These are phyloP conservation scores for Apodemia duryi DNA, from an alignment of 2,888 invertebrate species.

Conservation along the genomic window DNA sequence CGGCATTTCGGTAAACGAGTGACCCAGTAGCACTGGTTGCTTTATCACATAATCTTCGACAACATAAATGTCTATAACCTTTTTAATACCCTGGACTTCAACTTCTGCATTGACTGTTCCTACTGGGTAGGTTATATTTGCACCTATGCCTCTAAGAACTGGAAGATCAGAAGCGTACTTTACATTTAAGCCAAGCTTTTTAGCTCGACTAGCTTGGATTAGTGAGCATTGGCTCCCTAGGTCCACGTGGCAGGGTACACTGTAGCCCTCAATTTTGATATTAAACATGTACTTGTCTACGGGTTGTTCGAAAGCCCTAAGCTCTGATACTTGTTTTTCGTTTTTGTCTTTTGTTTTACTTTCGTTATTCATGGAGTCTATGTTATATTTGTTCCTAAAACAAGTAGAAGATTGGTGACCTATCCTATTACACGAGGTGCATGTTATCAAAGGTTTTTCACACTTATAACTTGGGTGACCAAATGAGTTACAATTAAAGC, in stretches of 20 bases:
- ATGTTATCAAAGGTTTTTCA: not conserved
- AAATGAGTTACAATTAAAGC: not conserved
- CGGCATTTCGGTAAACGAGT: not conserved
- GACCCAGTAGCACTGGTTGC: not conserved
- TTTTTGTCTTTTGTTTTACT: not conserved
- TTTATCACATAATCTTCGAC: not conserved
- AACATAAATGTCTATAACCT: not conserved
- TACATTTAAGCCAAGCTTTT: not conserved
- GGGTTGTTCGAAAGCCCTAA: not conserved
- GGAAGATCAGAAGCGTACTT: not conserved
- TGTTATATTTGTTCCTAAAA: not conserved
- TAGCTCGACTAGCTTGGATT: not conserved
- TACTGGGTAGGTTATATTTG: not conserved
- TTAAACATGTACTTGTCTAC: not conserved
- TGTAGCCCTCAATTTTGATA: not conserved
- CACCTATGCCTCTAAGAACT: not conserved
- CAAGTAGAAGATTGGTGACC: slow-evolving; percentile 3
- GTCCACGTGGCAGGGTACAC: not conserved
- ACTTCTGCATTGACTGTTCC: not conserved
- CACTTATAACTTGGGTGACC: slow-evolving; percentile 11
- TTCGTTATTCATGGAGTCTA: not conserved
- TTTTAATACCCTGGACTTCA: not conserved
- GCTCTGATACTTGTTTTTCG: not conserved
- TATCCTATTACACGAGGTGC: slow-evolving; percentile 2
- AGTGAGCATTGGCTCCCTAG: not conserved